Evolutionary conservation across 2,888 invertebrate species (phyloP).

Genomic region (Polydrusus cervinus): DNA sequence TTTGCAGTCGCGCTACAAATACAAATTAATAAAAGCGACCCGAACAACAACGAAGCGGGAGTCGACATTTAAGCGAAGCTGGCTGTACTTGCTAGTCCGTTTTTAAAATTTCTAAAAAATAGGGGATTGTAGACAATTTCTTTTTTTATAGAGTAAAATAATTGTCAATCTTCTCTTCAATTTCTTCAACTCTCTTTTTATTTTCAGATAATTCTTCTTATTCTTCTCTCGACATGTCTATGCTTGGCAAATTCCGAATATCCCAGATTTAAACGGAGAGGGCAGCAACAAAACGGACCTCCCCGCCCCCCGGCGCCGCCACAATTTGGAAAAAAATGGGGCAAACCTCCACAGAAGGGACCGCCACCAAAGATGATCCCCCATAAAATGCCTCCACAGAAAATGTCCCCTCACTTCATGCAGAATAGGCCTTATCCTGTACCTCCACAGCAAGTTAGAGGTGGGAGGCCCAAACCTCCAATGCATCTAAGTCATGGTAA

Average conservation of each 20-base stretch:
- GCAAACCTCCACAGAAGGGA: conserved; percentile 56
- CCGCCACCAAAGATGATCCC: conserved; percentile 45
- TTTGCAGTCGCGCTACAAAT: too few species aligned
- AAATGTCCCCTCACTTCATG: conserved; percentile 33
- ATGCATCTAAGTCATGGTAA: conserved; percentile 30
- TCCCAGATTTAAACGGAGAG: conserved; percentile 66
- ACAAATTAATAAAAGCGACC: too few species aligned
- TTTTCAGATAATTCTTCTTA: conserved; percentile 46
- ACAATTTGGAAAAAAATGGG: conserved; percentile 63
- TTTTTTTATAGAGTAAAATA: too few species aligned
- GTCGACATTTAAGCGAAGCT: too few species aligned
- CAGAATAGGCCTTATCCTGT: conserved; percentile 27
- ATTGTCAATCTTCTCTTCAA: too few species aligned
- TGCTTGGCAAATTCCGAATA: conserved; percentile 47
- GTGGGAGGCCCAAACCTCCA: conserved; percentile 33
- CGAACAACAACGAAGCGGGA: too few species aligned
- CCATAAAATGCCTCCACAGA: conserved; percentile 53
- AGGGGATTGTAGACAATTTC: too few species aligned
- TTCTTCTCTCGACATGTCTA: conserved; percentile 42
- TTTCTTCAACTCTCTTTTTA: too few species aligned
- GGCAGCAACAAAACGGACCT: conserved; percentile 54
- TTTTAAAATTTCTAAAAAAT: too few species aligned
- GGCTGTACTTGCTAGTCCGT: too few species aligned
- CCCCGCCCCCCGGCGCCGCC: conserved; percentile 58
- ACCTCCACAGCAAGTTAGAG: conserved; percentile 46